Conservation (phyloP, 2,113 vertebrate genomes). For the Gobius niger region DNA sequence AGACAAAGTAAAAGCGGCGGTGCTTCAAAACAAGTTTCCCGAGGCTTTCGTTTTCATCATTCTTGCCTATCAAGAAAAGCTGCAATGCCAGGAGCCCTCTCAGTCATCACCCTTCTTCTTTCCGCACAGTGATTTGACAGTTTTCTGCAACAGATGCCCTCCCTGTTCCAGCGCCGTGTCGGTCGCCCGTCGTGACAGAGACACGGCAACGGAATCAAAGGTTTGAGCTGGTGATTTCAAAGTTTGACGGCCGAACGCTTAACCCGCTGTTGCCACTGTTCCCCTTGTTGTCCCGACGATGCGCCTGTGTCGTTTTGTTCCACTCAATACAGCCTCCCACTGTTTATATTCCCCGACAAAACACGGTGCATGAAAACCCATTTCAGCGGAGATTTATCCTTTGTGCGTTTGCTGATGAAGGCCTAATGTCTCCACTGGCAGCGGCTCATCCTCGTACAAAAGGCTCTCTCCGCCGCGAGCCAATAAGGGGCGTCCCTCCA, state of each 20-base stretch:
- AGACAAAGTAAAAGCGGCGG: no score
- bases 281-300: neutral
- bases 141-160: neutral
- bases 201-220: neutral
- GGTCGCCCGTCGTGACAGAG: no score
- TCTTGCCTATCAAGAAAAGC: no score
- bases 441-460: constrained; percentile 45
- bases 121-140: no score
- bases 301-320: constrained; percentile 20
- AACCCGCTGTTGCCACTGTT: neutral
- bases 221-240: neutral
- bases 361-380: constrained; percentile 31
- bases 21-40: no score
- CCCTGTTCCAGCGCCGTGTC: neutral
- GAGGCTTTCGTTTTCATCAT: no score
- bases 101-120: no score
- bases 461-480: neutral
- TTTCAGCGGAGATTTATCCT: constrained; percentile 50
- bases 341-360: constrained; percentile 22
- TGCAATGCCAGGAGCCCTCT: no score
- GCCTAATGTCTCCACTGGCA: constrained; percentile 43
- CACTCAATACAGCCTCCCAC: constrained; percentile 17
- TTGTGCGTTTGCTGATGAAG: constrained; percentile 43
- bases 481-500: constrained; percentile 33
- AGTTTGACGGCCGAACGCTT: neutral